phyloP scores from a whole-genome alignment of 1,140 invertebrate species.

The Drosophila chauvacae region DNA sequence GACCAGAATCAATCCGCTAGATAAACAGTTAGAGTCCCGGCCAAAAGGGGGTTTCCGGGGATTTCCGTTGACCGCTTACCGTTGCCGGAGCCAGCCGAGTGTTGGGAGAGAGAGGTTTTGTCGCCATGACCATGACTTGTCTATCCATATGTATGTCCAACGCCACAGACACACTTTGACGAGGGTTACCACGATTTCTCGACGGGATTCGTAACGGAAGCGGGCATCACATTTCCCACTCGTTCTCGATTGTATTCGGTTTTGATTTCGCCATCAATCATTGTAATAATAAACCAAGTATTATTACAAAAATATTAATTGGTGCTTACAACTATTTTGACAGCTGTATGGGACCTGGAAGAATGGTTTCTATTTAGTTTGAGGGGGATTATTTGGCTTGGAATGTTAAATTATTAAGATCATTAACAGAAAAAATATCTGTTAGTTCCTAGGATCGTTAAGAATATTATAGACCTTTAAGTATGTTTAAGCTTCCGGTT shows the following conservation, averaged over 20 bases:
- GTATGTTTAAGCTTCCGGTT: background rate
- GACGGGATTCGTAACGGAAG: conserved; percentile 35
- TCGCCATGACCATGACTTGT: conserved; percentile 53
- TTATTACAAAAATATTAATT: conserved; percentile 22
- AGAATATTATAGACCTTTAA: background rate
- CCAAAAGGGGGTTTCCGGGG: conserved; percentile 36
- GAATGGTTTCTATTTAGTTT: background rate
- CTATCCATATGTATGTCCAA: conserved; percentile 15
- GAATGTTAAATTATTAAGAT: too few species aligned
- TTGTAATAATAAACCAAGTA: conserved; percentile 12
- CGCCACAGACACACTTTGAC: conserved; percentile 9
- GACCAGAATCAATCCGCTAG: conserved; percentile 54
- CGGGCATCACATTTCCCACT: conserved; percentile 37
- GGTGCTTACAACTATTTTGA: conserved; percentile 3
- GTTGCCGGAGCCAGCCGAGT: conserved; percentile 18
- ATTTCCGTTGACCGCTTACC: conserved; percentile 66
- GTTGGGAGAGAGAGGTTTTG: conserved; percentile 25
- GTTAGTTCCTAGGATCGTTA: background rate
- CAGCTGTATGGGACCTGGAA: background rate
- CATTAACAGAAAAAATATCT: background rate
- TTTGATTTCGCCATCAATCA: conserved; percentile 16
- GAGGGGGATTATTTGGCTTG: background rate
- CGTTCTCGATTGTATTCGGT: conserved; percentile 8
- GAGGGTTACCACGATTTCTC: conserved; percentile 24
- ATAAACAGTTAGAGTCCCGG: conserved; percentile 58